Evolutionary conservation across 2,888 invertebrate species (phyloP).

Genomic region (Crioceris asparagi): DNA sequence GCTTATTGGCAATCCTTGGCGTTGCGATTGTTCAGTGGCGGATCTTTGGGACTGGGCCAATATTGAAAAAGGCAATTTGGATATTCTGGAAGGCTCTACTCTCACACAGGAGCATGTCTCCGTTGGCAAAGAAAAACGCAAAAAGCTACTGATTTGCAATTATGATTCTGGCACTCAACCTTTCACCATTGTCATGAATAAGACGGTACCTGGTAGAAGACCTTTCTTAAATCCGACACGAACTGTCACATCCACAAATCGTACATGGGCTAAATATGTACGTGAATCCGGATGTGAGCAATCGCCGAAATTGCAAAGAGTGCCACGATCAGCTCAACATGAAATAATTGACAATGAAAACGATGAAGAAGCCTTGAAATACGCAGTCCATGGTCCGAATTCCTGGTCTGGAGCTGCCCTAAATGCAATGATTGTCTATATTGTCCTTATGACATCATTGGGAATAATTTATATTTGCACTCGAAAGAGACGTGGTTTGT

Average conservation of each 20-base stretch:
- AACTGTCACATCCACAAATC: conserved; percentile 46
- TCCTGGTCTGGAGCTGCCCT: conserved; percentile 36
- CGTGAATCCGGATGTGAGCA: conserved; percentile 52
- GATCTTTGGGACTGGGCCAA: conserved; percentile 66
- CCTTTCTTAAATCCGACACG: conserved; percentile 47
- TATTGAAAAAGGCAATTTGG: conserved; percentile 51
- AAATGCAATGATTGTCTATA: conserved; percentile 32
- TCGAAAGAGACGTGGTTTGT: conserved; percentile 12
- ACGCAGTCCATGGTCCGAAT: conserved; percentile 22
- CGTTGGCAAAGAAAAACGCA: conserved; percentile 50
- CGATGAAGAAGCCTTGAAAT: conserved; percentile 18
- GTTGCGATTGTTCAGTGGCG: conserved; percentile 56
- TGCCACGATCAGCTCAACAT: conserved; percentile 22
- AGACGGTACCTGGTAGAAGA: conserved; percentile 43
- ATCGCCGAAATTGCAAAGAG: conserved; percentile 21
- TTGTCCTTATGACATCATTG: conserved; percentile 33
- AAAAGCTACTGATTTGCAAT: conserved; percentile 51
- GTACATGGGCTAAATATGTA: conserved; percentile 64
- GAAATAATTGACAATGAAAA: conserved; percentile 12
- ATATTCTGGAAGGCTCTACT: conserved; percentile 55
- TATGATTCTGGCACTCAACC: conserved; percentile 49
- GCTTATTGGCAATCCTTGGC: conserved; percentile 57
- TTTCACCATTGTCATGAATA: conserved; percentile 42
- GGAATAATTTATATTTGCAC: conserved; percentile 19
- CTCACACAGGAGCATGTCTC: conserved; percentile 51